Evolutionary conservation across 2,113 vertebrate species (phyloP), one percentile per base, ranked within the genome.

Genomic region (Numida meleagris): DNA sequence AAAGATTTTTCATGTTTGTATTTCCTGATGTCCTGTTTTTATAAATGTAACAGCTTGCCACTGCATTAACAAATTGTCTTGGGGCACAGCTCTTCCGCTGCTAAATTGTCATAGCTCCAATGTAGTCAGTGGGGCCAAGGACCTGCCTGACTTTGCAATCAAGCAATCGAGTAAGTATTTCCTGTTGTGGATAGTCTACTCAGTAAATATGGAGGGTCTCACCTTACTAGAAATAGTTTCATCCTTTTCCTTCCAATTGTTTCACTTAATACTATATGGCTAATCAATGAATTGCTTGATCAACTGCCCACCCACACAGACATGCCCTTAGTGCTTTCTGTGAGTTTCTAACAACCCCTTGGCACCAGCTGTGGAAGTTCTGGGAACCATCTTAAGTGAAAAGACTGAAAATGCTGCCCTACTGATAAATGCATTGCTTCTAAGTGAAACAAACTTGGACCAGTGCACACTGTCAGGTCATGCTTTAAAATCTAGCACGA

Each of bases 271-370:
- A 70, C 58, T 88, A 27, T 75, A 82, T 76, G 38, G 36, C 51
- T 79, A 93, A 95, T 95, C 92, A 95, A 92, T 95, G 86, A 94
- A 92, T 84, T 82, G 71, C 77, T 89, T 72, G 80, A 95, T 82
- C 82, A 76, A 59, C 61, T 90, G 82, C 78, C 67, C 68, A 93
- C 62, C n/a, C 72, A 82, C 73, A 42, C 45, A 89, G 84, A 78
- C n/a, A 46, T 34, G 19, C 55, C 57, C 46, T 89, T 88, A 94
- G 83, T 88, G 92, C 31, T 94, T 93, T 86, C 70, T 90, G 6
- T 58, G 65, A 68, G 68, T 48, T 82, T 84, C 34, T 48, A 94
- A 94, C 53, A 88, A 67, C 25, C 13, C 40, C 43, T 96, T 96
- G 93, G 94, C 94, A 90, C 20, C 55, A 81, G 62, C 20, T 85